phyloP scores from a whole-genome alignment of 2,113 vertebrate genomes.

The Oryctolagus cuniculus region DNA sequence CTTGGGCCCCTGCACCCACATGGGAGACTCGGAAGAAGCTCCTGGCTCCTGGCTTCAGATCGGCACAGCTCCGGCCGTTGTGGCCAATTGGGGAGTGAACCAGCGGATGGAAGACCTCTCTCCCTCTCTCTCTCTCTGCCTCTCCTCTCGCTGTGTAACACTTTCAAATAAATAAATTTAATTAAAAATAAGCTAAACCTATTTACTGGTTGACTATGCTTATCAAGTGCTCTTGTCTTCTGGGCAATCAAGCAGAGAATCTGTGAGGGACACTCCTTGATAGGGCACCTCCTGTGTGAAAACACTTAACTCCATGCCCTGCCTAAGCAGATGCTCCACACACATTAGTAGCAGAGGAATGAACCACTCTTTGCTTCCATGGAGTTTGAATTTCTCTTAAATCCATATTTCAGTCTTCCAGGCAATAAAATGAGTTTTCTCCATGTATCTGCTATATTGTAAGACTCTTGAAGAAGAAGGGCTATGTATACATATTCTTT shows the following conservation, averaged over 20 bases:
- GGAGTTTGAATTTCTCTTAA: conserved; percentile 1
- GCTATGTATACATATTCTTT: background rate
- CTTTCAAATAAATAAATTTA: too few relatives aligned
- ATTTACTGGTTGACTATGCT: background rate
- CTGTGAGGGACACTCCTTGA: background rate
- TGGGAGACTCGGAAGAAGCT: too few relatives aligned
- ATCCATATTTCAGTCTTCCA: background rate
- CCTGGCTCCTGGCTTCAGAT: too few relatives aligned
- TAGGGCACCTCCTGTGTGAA: background rate
- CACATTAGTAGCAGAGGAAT: background rate
- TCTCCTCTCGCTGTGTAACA: too few relatives aligned
- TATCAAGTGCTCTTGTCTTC: background rate
- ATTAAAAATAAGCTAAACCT: background rate
- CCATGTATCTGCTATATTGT: background rate
- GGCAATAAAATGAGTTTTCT: conserved; percentile 14
- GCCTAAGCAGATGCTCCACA: background rate
- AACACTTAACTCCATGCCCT: background rate
- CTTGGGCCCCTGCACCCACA: too few relatives aligned
- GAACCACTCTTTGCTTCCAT: background rate
- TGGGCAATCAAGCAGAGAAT: background rate
- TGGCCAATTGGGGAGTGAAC: too few relatives aligned
- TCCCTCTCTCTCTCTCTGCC: too few relatives aligned
- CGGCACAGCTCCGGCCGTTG: too few relatives aligned
- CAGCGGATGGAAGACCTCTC: too few relatives aligned
- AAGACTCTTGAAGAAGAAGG: background rate